A percentile compares a stretch with the other conserved stretches of the same genome.
Evolutionary conservation across 2,797 vertebrate genomes (phyloP).

Genomic region (Orestias chungarensis): DNA sequence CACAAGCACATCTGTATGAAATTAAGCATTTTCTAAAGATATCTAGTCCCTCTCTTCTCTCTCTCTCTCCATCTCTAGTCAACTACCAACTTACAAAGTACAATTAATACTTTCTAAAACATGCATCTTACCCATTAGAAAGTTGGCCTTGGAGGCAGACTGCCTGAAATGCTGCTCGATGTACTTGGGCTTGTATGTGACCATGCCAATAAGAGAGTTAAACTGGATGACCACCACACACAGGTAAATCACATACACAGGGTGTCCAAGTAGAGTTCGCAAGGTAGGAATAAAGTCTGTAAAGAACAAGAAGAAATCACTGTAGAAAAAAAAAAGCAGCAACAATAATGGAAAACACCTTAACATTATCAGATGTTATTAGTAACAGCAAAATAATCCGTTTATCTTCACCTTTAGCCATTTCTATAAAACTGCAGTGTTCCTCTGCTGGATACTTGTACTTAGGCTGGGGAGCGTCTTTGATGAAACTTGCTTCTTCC

Average conservation of each 20-base stretch:
- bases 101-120: background rate
- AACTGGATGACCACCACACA: conserved; percentile 78
- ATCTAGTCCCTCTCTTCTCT: background rate
- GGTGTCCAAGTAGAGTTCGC: conserved; percentile 83
- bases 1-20: too few relatives aligned
- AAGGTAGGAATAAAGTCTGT: conserved; percentile 86
- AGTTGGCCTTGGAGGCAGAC: conserved; percentile 85
- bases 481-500: conserved; percentile 66
- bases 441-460: conserved; percentile 68
- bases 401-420: conserved; percentile 77
- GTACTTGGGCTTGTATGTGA: conserved; percentile 90
- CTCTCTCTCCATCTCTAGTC: conserved; percentile 3
- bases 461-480: conserved; percentile 55
- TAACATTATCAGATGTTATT: background rate
- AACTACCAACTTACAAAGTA: conserved; percentile 14
- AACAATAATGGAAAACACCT: background rate
- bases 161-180: conserved; percentile 91
- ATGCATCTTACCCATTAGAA: conserved; percentile 75
- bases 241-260: conserved; percentile 81
- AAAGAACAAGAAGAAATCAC: conserved; percentile 7
- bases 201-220: conserved; percentile 81
- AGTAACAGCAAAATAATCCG: background rate
- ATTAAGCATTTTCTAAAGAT: background rate
- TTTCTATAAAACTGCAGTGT: conserved; percentile 69
- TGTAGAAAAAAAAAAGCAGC: background rate